Evolutionary conservation across 1,140 invertebrate genomes (phyloP).

Genomic region (Bursaphelenchus mucronatus): DNA sequence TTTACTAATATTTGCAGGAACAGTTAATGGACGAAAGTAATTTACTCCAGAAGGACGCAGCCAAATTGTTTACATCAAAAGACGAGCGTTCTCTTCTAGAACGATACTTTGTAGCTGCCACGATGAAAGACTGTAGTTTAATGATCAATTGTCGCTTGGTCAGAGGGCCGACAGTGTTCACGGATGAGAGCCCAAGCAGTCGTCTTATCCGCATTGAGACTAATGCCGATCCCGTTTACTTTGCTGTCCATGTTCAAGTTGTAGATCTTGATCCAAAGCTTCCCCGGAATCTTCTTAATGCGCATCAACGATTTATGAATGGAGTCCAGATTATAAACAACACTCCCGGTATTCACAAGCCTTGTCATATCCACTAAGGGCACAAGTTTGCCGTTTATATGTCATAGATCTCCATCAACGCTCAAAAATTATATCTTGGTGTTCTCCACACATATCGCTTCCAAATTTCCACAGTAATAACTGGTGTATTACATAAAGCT

Average conservation of each 20-base stretch:
- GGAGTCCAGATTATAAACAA: conserved; percentile 29
- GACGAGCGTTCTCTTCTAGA: conserved; percentile 49
- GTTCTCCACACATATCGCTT: not conserved
- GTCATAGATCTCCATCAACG: not conserved
- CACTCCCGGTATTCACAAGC: conserved; percentile 32
- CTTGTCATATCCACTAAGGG: conserved; percentile 20
- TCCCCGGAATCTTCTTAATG: conserved; percentile 34
- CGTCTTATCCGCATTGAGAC: not conserved
- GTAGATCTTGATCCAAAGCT: conserved; percentile 58
- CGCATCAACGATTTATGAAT: conserved; percentile 34
- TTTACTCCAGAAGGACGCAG: conserved; percentile 17
- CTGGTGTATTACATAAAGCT: not conserved
- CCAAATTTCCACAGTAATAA: not conserved
- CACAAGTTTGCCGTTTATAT: too few species aligned
- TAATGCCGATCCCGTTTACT: conserved; percentile 28
- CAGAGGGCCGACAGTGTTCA: not conserved
- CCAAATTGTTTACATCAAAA: conserved; percentile 33
- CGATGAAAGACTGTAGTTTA: conserved; percentile 57
- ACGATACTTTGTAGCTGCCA: conserved; percentile 56
- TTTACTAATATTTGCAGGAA: conserved; percentile 29
- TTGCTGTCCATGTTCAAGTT: conserved; percentile 46
- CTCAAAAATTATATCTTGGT: conserved; percentile 1
- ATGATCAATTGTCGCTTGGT: conserved; percentile 38
- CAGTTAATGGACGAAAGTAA: conserved; percentile 43
- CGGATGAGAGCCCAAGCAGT: not conserved